Base-by-base conservation (phyloP, 2,113 vertebrate genomes). In the Alligator sinensis region DNA sequence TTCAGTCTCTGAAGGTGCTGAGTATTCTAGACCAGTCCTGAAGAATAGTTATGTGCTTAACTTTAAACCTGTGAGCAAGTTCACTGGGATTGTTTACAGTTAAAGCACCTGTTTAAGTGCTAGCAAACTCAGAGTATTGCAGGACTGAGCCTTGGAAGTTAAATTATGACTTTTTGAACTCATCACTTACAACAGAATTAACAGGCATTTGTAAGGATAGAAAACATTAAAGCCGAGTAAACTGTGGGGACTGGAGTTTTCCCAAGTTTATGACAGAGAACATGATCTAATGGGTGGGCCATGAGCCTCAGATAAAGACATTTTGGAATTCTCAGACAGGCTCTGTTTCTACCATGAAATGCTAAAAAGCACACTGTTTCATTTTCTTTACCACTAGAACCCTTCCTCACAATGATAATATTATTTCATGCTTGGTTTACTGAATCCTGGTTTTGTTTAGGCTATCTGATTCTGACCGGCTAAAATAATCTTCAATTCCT, bases 261-360 rank as follows among this genome's bases (percentile, higher is more conserved):
- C 27, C 28, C 62, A 64, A 28, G 62, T 64, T 28, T 64, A 47
- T 47, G 47, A 47, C 14, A 64, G 27, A 64, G 62, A 64, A 64
- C 28, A 27, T 64, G 62, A 64, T 28, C 21, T 28, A 28, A 21
- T 64, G 62, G 62, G 15, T 14, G 4, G 62, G 28, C 5, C 25
- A 28, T 15, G 25, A 22, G 25, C 24, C 11, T 12, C 11, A 66
- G 19, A 6, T n/a, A 16, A 87, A 68, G 58, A 86, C 57, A 58
- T 15, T 58, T 11, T 19, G 70, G 68, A 87, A 6, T 6, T 18
- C 92, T 77, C 84, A 25, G 14, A 27, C 21, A 11, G 80, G 11
- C 57, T 88, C 83, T 47, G 22, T 17, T 78, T 47, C 28, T 78
- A 16, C 28, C 14, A 11, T 3, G 59, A 0, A 0, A 4, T 47